phyloP scores from a whole-genome alignment of 2,888 invertebrate genomes.

The Drosophila colorata region DNA sequence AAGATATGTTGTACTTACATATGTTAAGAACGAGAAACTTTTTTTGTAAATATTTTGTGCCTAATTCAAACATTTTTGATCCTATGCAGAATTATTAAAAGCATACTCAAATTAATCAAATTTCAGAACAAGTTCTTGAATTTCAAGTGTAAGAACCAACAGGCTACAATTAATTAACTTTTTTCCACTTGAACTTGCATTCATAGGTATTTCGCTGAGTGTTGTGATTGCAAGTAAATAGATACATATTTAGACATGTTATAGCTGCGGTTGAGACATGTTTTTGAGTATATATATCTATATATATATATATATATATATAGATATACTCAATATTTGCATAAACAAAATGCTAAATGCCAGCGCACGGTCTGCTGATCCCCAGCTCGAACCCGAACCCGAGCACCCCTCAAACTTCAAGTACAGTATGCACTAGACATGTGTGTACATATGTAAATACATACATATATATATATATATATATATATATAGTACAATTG shows the following conservation, averaged over 20 bases:
- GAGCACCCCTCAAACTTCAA: background rate
- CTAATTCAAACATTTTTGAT: too few species aligned
- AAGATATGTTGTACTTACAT: too few species aligned
- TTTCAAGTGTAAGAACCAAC: too few species aligned
- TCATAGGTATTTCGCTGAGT: too few species aligned
- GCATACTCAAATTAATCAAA: too few species aligned
- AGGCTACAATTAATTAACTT: too few species aligned
- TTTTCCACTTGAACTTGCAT: too few species aligned
- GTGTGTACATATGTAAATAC: too few species aligned
- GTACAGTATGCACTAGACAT: conserved; percentile 4
- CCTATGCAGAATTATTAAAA: too few species aligned
- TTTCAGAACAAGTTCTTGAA: too few species aligned
- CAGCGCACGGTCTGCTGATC: conserved; percentile 31
- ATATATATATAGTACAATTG: conserved; percentile 9
- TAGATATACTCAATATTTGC: conserved; percentile 38
- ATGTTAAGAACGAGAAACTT: too few species aligned
- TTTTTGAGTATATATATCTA: conserved; percentile 3
- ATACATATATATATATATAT: background rate
- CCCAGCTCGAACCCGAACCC: conserved; percentile 1
- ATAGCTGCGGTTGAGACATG: conserved; percentile 26
- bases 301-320: background rate
- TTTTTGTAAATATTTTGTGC: too few species aligned
- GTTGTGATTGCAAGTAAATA: conserved; percentile 8
- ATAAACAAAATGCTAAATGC: conserved; percentile 41
- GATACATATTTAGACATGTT: conserved; percentile 22